Conservation (phyloP, 2,888 invertebrate genomes). For the Dasysyrphus tricinctus region DNA sequence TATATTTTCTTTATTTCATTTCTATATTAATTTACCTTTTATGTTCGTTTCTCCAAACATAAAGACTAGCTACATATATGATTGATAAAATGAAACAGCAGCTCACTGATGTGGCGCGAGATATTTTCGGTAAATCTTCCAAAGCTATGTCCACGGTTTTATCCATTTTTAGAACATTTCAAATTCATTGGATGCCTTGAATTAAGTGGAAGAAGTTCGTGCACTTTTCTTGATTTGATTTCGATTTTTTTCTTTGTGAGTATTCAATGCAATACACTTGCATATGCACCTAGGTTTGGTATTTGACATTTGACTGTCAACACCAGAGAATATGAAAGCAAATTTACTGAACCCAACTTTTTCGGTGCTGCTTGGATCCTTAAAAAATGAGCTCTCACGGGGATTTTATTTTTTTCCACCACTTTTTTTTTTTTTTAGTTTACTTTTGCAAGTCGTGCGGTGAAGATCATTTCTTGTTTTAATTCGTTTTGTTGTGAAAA, state of each 20-base stretch:
- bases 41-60: slow-evolving; percentile 92
- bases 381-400: too few relatives aligned
- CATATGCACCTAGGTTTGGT: too few relatives aligned
- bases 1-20: background rate
- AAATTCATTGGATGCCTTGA: slow-evolving; percentile 9
- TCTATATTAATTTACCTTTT: slow-evolving; percentile 86
- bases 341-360: too few relatives aligned
- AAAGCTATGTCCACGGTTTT: slow-evolving; percentile 41
- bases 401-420: too few relatives aligned
- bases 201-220: background rate
- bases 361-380: too few relatives aligned
- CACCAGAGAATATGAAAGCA: too few relatives aligned
- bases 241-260: background rate
- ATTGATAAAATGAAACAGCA: slow-evolving; percentile 91
- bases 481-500: too few relatives aligned
- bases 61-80: slow-evolving; percentile 93
- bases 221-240: background rate
- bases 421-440: too few relatives aligned
- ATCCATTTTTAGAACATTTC: slow-evolving; percentile 55
- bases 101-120: slow-evolving; percentile 87
- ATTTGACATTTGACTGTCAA: too few relatives aligned
- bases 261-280: too few relatives aligned
- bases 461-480: too few relatives aligned
- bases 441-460: too few relatives aligned
- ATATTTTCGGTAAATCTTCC: slow-evolving; percentile 77